Evolutionary conservation across 2,797 vertebrate genomes (phyloP).

Genomic region (Acridotheres tristis): DNA sequence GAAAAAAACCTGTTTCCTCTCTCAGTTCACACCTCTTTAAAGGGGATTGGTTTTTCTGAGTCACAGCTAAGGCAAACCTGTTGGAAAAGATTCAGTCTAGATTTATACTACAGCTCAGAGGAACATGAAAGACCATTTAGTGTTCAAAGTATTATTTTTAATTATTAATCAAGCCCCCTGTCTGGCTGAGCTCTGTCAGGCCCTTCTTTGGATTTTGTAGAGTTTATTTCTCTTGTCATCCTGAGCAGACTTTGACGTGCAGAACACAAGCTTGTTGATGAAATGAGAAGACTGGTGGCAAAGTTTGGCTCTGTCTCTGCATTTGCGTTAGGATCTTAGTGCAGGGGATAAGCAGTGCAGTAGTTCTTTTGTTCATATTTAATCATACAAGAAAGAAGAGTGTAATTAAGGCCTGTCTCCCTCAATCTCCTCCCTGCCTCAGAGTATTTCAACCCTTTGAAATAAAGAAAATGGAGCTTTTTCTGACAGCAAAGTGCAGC

Average conservation of each 20-base stretch:
- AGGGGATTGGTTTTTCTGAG: background rate
- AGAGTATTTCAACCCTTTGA: background rate
- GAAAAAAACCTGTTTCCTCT: background rate
- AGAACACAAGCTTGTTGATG: background rate
- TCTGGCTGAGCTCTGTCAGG: background rate
- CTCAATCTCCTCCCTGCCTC: constrained; percentile 8
- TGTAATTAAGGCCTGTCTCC: constrained; percentile 34
- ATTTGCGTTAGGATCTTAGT: background rate
- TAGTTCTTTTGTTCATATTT: constrained; percentile 39
- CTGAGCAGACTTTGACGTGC: background rate
- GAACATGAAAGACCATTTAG: background rate
- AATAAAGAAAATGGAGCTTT: background rate
- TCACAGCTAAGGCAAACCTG: background rate
- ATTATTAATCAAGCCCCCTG: background rate
- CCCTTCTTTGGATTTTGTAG: background rate
- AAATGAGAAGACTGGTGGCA: background rate
- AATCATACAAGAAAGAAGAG: constrained; percentile 6
- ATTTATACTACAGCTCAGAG: background rate
- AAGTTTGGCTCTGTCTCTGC: background rate
- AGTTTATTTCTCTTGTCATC: background rate
- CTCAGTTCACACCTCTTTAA: background rate
- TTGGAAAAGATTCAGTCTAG: background rate
- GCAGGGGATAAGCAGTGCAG: background rate
- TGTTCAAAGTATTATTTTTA: background rate
- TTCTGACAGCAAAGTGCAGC: background rate